phyloP scores from a whole-genome alignment of 2,797 vertebrate genomes.

The Thamnophis elegans region DNA sequence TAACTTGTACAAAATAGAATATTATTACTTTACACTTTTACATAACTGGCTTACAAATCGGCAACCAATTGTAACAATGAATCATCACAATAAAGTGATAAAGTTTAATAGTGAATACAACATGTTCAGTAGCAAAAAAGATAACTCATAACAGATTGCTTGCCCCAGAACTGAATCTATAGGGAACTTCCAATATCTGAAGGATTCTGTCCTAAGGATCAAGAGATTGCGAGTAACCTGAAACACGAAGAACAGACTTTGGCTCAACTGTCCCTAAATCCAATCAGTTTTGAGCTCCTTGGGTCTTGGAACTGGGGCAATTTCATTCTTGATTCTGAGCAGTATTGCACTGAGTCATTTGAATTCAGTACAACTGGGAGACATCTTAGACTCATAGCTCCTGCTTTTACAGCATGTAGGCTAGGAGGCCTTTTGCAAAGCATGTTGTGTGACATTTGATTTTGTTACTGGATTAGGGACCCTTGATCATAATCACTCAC shows the following conservation, averaged over 20 bases:
- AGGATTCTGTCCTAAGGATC: background rate
- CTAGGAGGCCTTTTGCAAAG: background rate
- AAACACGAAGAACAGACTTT: background rate
- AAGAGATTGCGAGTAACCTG: background rate
- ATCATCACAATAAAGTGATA: background rate
- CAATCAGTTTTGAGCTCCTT: background rate
- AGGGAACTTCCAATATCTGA: background rate
- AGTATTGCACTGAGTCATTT: background rate
- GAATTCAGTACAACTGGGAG: background rate
- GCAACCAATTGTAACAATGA: background rate
- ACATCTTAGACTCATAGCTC: background rate
- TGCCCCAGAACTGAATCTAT: background rate
- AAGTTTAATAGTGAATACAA: background rate
- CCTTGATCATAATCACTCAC: background rate
- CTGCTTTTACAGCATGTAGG: background rate
- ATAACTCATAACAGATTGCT: background rate
- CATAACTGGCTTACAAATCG: background rate
- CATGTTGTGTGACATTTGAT: background rate
- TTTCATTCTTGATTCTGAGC: background rate
- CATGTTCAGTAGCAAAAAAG: background rate
- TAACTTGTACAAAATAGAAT: background rate
- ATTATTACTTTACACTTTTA: background rate
- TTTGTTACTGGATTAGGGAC: background rate
- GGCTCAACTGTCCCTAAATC: background rate
- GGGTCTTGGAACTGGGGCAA: background rate